phyloP scores from a whole-genome alignment of 2,113 vertebrate species.

The Bagarius yarrelli region DNA sequence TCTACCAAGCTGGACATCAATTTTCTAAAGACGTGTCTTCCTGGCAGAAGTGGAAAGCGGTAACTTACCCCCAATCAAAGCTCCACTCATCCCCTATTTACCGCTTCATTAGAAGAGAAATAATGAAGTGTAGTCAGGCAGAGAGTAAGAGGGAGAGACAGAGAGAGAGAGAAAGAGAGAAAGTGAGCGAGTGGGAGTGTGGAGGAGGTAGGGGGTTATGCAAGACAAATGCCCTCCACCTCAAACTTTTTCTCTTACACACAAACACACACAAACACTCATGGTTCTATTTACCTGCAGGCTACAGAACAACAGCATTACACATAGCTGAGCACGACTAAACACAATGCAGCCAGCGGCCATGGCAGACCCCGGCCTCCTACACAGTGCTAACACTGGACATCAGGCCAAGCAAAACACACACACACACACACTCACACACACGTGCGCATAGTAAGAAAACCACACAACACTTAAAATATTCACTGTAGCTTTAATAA shows the following conservation, averaged over 20 bases:
- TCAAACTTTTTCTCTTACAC: conserved; percentile 28
- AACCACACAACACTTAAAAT: conserved; percentile 1
- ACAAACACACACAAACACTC: conserved; percentile 40
- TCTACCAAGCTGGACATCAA: conserved; percentile 18
- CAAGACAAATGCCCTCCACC: conserved; percentile 50
- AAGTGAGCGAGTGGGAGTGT: conserved; percentile 30
- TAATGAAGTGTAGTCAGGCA: conserved; percentile 58
- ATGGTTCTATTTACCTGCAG: conserved; percentile 44
- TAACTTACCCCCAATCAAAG: conserved; percentile 59
- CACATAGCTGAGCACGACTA: conserved; percentile 49
- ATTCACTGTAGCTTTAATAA: conserved; percentile 16
- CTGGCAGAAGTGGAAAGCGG: conserved; percentile 45
- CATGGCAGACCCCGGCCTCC: conserved; percentile 50
- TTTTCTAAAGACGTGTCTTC: conserved; percentile 48
- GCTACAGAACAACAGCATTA: conserved; percentile 51
- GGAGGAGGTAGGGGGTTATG: conserved; percentile 45
- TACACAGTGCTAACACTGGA: conserved; percentile 51
- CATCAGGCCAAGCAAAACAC: conserved; percentile 43
- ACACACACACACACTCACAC: conserved; percentile 24
- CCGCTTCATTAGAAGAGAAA: conserved; percentile 57
- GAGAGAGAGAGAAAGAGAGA: conserved; percentile 18
- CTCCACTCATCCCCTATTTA: conserved; percentile 55
- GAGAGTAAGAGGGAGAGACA: conserved; percentile 37
- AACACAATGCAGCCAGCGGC: conserved; percentile 53
- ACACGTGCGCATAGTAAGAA: background rate